phyloP scores from a whole-genome alignment of 2,797 vertebrate species.

The Ptychadena robeensis region DNA sequence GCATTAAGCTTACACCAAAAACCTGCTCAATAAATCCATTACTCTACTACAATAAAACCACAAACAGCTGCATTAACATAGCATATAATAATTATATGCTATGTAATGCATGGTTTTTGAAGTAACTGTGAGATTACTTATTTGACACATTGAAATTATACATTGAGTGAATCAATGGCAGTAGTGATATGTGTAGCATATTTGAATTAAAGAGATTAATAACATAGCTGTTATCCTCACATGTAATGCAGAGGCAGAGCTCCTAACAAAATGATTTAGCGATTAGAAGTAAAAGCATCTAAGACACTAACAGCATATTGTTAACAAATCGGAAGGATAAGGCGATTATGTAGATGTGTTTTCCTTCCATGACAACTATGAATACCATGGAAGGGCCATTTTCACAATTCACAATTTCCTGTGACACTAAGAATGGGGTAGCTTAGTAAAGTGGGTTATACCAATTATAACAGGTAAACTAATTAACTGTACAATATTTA shows the following conservation, averaged over 20 bases:
- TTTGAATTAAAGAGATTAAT: not conserved
- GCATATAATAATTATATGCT: slow-evolving; percentile 18
- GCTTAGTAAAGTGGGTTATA: not conserved
- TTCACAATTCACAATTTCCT: not conserved
- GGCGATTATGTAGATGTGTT: slow-evolving; percentile 10
- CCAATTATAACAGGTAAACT: not conserved
- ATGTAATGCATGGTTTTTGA: not conserved
- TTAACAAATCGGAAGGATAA: not conserved
- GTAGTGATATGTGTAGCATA: not conserved
- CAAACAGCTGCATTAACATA: not conserved
- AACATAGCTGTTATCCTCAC: not conserved
- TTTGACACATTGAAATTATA: not conserved
- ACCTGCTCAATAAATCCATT: not conserved
- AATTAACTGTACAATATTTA: not conserved
- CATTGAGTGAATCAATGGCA: not conserved
- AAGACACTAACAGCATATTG: not conserved
- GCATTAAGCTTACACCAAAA: not conserved
- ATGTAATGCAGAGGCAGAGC: not conserved
- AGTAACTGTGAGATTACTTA: not conserved
- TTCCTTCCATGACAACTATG: not conserved
- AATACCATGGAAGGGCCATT: not conserved
- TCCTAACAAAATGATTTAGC: not conserved
- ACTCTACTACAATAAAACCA: slow-evolving; percentile 9
- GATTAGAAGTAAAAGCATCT: not conserved
- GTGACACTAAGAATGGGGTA: not conserved